Conservation (phyloP, 2,888 invertebrate species). For the Morpho achilles region DNA sequence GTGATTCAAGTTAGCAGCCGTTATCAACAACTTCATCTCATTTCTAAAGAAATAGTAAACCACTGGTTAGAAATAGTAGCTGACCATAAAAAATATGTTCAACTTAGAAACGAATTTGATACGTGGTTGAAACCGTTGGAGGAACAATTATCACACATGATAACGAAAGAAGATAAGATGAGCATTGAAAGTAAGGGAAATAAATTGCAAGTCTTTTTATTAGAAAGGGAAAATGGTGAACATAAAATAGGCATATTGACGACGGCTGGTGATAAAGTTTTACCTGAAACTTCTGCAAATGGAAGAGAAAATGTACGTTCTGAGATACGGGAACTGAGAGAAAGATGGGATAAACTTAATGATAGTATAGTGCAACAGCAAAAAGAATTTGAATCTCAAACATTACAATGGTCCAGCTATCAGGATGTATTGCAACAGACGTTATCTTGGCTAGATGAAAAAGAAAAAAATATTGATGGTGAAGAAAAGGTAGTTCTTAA, state of each 20-base stretch:
- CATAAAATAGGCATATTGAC: conserved; percentile 87
- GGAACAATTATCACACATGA: conserved; percentile 81
- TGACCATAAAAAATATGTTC: conserved; percentile 89
- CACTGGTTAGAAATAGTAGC: conserved; percentile 91
- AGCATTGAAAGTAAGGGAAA: conserved; percentile 83
- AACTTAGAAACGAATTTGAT: conserved; percentile 85
- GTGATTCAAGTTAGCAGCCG: conserved; percentile 94
- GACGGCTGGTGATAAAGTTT: conserved; percentile 90
- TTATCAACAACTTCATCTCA: conserved; percentile 87
- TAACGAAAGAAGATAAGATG: conserved; percentile 81
- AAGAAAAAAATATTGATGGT: conserved; percentile 87
- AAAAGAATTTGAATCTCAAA: conserved; percentile 90
- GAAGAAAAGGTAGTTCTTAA: conserved; percentile 86
- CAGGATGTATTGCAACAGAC: conserved; percentile 92
- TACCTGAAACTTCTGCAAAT: conserved; percentile 94
- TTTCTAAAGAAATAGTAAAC: conserved; percentile 92
- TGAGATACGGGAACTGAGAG: conserved; percentile 88
- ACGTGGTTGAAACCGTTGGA: conserved; percentile 89
- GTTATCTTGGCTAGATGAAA: conserved; percentile 90
- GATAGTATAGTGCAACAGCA: conserved; percentile 91
- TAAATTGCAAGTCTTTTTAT: conserved; percentile 84
- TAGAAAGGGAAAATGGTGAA: conserved; percentile 92
- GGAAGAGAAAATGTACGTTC: conserved; percentile 94
- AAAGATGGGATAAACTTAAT: conserved; percentile 92
- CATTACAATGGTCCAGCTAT: conserved; percentile 90